Conservation (phyloP, 2,888 invertebrate genomes). For the Synanthedon vespiformis region DNA sequence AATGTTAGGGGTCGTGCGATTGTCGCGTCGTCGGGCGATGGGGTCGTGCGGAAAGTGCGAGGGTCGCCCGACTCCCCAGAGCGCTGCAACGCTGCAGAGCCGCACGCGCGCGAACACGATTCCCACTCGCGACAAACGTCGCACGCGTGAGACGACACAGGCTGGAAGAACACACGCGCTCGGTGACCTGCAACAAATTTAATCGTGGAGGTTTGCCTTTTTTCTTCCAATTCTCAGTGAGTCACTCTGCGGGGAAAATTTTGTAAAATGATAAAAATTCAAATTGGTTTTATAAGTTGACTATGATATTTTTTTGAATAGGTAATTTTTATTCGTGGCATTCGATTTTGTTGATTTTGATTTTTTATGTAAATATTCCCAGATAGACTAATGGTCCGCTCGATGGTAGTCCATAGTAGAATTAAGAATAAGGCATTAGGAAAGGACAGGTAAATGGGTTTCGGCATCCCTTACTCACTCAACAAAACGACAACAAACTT, state of each 20-base stretch:
- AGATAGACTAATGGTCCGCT: no score
- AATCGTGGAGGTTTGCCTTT: neutral
- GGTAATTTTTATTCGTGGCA: no score
- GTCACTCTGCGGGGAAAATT: neutral
- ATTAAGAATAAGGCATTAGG: no score
- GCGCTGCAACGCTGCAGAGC: conserved; percentile 31
- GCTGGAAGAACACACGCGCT: conserved; percentile 85
- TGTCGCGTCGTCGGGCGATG: conserved; percentile 4
- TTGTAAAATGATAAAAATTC: neutral
- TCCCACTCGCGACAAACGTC: conserved; percentile 81
- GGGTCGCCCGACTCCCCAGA: conserved; percentile 1
- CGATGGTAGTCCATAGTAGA: no score
- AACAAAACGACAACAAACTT: no score
- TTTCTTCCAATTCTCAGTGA: conserved; percentile 2
- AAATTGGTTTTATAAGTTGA: no score
- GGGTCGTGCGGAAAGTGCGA: conserved; percentile 5
- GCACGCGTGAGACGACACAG: conserved; percentile 77
- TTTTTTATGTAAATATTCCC: no score
- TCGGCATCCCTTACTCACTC: no score
- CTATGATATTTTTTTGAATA: no score
- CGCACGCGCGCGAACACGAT: conserved; percentile 53
- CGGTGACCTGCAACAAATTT: conserved; percentile 74
- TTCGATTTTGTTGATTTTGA: no score
- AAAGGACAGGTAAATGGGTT: no score
- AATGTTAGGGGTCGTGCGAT: conserved; percentile 3